Conservation (phyloP, 2,888 invertebrate species). For the Actias luna region DNA sequence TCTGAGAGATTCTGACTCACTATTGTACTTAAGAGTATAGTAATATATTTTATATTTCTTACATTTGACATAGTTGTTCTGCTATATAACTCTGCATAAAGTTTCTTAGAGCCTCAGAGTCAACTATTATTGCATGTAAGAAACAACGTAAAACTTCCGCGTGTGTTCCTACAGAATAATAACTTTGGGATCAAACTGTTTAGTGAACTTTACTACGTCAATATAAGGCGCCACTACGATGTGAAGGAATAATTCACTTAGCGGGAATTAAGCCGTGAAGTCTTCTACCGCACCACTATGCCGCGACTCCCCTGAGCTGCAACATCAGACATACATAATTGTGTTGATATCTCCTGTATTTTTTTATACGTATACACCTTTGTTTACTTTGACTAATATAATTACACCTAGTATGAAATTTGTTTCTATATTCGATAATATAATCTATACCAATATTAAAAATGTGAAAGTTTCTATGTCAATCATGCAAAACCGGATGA, state of each 20-base stretch:
- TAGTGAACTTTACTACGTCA: constrained; percentile 75
- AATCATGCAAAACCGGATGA: no score
- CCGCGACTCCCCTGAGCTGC: constrained; percentile 47
- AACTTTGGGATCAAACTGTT: constrained; percentile 77
- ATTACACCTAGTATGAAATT: background rate
- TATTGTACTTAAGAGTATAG: background rate
- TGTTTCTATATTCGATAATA: background rate
- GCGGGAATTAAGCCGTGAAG: constrained; percentile 61
- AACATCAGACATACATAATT: constrained; percentile 36
- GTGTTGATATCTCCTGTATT: constrained; percentile 42
- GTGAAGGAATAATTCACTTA: constrained; percentile 77
- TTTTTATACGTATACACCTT: background rate
- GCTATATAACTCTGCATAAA: background rate
- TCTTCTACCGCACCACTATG: constrained; percentile 29
- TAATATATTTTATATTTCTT: background rate
- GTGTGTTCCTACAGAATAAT: constrained; percentile 75
- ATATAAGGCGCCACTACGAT: constrained; percentile 71
- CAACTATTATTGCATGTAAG: constrained; percentile 55
- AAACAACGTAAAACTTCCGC: constrained; percentile 60
- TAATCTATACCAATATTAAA: no score
- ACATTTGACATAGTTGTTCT: background rate
- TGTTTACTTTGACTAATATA: background rate
- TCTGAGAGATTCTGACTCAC: no score
- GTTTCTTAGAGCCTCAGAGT: background rate
- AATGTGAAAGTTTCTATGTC: no score